These are phyloP conservation scores for Laticauda laticaudata DNA, from an alignment of 2,113 vertebrate species.

Conservation along the genomic window DNA sequence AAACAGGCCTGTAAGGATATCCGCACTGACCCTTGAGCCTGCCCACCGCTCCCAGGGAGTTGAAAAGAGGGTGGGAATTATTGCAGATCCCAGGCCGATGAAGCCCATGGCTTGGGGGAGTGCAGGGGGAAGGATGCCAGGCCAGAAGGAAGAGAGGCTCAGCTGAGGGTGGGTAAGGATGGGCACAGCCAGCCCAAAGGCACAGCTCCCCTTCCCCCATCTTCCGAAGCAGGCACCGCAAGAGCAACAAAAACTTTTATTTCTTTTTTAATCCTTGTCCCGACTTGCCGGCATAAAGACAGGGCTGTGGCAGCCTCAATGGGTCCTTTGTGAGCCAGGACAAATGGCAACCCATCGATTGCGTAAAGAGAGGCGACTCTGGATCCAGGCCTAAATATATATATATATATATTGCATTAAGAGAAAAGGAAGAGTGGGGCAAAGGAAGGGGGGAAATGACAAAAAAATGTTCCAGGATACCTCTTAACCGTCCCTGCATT, in stretches of 20 bases:
- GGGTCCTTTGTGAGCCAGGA: neutral
- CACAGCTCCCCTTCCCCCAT: too few species aligned
- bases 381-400: neutral
- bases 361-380: neutral
- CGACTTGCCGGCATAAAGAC: neutral
- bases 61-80: constrained; percentile 15
- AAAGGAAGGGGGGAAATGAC: neutral
- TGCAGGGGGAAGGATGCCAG: neutral
- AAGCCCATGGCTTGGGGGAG: neutral
- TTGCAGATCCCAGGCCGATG: neutral
- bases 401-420: neutral
- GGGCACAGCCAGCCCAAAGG: neutral
- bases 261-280: neutral
- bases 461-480: neutral
- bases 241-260: neutral
- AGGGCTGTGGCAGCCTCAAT: neutral
- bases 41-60: neutral
- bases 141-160: neutral
- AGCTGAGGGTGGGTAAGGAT: neutral
- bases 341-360: neutral
- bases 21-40: too few species aligned
- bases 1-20: constrained; percentile 45
- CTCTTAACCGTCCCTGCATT: neutral
- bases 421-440: neutral
- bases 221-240: neutral